phyloP scores from a whole-genome alignment of 2,113 vertebrate species.

The Egretta garzetta region DNA sequence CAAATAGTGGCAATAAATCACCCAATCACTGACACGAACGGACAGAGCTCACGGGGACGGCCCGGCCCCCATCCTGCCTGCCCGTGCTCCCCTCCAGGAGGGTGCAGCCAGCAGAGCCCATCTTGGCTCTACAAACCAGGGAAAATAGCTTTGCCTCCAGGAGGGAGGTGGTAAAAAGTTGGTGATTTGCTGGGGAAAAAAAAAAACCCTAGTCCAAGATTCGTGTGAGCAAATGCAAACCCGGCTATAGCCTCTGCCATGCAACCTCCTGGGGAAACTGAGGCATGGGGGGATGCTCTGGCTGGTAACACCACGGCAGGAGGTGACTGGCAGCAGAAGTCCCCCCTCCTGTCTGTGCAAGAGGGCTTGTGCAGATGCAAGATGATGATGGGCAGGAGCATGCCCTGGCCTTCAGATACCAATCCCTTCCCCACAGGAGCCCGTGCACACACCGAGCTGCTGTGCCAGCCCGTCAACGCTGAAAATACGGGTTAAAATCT shows the following conservation, averaged over 20 bases:
- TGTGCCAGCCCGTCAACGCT: accelerated
- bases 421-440: background rate
- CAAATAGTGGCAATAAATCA: background rate
- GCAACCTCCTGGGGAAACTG: background rate
- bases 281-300: background rate
- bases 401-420: too few relatives aligned
- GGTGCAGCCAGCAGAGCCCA: background rate
- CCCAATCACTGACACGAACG: background rate
- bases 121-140: background rate
- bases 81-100: accelerated
- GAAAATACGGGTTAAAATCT: background rate
- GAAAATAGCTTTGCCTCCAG: background rate
- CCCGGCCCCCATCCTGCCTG: accelerated
- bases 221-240: background rate
- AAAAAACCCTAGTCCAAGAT: background rate
- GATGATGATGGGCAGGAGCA: background rate
- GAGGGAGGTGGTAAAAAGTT: background rate
- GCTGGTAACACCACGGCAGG: background rate
- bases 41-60: background rate
- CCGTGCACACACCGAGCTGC: accelerated
- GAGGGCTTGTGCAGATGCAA: background rate
- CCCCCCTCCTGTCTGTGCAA: background rate
- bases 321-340: background rate
- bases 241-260: too few relatives aligned
- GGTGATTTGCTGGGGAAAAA: background rate